These are phyloP conservation scores for Acronicta aceris DNA, from an alignment of 2,888 invertebrate species.

Conservation along the genomic window DNA sequence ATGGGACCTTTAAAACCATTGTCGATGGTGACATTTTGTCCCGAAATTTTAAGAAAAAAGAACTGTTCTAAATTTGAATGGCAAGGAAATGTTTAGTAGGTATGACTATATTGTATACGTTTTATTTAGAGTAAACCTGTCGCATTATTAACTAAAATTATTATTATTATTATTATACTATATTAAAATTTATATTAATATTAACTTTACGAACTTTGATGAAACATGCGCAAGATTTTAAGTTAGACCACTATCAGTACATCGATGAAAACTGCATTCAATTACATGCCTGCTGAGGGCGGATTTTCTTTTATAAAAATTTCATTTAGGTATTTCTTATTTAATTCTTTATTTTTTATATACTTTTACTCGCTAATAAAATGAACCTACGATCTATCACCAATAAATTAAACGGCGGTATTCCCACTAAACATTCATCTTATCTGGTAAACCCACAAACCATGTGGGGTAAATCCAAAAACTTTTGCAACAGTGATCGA, in stretches of 20 bases:
- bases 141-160: no score
- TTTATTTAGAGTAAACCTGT: no score
- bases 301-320: no score
- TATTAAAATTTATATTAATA: no score
- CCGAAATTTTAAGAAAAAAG: conserved; percentile 34
- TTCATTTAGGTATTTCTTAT: no score
- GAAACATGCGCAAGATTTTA: no score
- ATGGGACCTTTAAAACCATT: conserved; percentile 52
- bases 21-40: conserved; percentile 37
- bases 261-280: no score
- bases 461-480: conserved; percentile 37
- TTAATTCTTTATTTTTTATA: no score
- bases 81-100: neutral
- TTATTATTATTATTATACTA: no score
- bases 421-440: conserved; percentile 15
- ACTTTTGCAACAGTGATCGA: conserved; percentile 54
- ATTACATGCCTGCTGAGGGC: no score
- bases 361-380: neutral
- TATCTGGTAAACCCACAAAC: conserved; percentile 27
- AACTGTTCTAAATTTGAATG: conserved; percentile 19
- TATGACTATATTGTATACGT: neutral
- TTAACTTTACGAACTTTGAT: no score
- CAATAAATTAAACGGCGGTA: neutral
- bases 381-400: neutral
- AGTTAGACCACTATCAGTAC: no score